Evolutionary conservation across 2,888 invertebrate genomes (phyloP).

Genomic region (Hirtodrosophila trivittata): DNA sequence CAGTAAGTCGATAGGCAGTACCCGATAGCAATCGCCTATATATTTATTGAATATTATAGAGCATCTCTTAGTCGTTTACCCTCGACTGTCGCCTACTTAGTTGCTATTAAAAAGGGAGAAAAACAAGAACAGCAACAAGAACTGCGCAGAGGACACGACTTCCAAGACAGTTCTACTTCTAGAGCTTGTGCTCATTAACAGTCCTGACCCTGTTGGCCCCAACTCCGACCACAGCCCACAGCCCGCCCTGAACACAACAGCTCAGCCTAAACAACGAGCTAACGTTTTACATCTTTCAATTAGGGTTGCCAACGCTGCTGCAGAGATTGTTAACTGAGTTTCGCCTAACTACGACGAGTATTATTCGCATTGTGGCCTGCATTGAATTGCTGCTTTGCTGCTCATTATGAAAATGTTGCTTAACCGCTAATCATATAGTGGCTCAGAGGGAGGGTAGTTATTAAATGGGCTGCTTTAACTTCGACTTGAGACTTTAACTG

Average conservation of each 20-base stretch:
- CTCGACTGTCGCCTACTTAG: not conserved
- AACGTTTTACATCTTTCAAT: conserved; percentile 67
- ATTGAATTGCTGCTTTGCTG: conserved; percentile 40
- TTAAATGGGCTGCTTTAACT: too few species aligned
- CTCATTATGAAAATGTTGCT: conserved; percentile 63
- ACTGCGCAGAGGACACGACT: conserved; percentile 45
- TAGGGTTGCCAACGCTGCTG: conserved; percentile 50
- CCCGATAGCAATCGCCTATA: too few species aligned
- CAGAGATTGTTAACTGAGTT: not conserved
- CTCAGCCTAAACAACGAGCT: conserved; percentile 50
- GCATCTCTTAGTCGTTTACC: conserved; percentile 5
- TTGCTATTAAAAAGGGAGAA: conserved; percentile 37
- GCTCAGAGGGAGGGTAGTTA: conserved; percentile 19
- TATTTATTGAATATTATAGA: too few species aligned
- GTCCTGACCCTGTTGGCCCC: conserved; percentile 19
- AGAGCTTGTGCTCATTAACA: conserved; percentile 58
- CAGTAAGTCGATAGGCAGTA: too few species aligned
- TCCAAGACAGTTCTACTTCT: conserved; percentile 38
- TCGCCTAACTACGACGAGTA: not conserved
- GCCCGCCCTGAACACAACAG: too few species aligned
- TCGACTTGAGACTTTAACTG: too few species aligned
- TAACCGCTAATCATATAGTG: conserved; percentile 59
- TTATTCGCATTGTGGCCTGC: conserved; percentile 29
- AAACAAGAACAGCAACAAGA: conserved; percentile 37
- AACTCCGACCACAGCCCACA: not conserved